A percentile compares a stretch with the other conserved stretches of the same genome.
Evolutionary conservation across 2,113 vertebrate species (phyloP).

Genomic region (Notarius lentiginosus): DNA sequence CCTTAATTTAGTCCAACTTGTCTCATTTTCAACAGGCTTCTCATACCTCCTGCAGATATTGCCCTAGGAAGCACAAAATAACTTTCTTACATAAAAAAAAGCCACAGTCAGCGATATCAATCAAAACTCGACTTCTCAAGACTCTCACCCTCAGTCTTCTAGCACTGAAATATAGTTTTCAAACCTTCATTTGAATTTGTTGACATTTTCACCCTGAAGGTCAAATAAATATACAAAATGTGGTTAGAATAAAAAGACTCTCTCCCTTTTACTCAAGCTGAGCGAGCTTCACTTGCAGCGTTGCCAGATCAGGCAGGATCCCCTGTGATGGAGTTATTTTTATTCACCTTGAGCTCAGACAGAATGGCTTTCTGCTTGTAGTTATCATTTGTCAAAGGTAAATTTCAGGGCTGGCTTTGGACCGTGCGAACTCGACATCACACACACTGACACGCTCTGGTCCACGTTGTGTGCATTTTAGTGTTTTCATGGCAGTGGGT

Average conservation of each 20-base stretch:
- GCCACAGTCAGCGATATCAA: neutral
- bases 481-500: neutral
- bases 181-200: neutral
- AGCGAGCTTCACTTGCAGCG: neutral
- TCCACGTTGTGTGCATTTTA: neutral
- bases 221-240: neutral
- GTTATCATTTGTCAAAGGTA: neutral
- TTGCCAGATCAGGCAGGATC: conserved; percentile 15
- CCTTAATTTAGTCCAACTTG: too few relatives aligned
- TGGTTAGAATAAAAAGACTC: neutral
- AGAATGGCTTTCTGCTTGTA: conserved; percentile 13
- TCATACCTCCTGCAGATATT: neutral
- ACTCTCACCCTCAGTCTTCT: neutral
- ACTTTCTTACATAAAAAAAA: neutral
- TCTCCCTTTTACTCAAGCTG: neutral
- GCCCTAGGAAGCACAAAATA: neutral
- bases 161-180: neutral
- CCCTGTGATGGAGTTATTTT: neutral
- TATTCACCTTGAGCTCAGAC: neutral
- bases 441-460: neutral
- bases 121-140: neutral
- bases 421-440: neutral
- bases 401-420: neutral
- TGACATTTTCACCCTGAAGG: neutral
- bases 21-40: too few relatives aligned